Percentiles rank a stretch among this genome's conserved stretches.
Conservation (phyloP, 2,888 invertebrate species). For the Pheosia tremula region DNA sequence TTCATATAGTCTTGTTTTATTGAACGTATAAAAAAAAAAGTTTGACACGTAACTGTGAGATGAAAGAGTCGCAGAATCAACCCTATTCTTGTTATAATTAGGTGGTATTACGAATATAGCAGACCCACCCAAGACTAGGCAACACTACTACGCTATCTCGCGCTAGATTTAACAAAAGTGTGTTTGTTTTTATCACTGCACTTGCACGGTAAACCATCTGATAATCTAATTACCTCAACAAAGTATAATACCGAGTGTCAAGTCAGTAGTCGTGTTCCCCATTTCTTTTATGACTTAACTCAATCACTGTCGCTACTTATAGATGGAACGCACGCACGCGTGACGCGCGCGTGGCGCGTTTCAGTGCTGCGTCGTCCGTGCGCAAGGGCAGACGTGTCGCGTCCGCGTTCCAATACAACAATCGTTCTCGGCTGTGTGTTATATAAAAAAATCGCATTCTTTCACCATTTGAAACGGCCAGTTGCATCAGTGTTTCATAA, state of each 20-base stretch:
- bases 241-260: conserved; percentile 12
- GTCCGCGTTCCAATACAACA: conserved; percentile 29
- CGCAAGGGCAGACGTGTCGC: conserved; percentile 55
- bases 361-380: conserved; percentile 63
- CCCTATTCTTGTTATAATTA: too few relatives aligned
- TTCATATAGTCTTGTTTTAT: too few relatives aligned
- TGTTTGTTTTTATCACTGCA: neutral
- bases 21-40: too few relatives aligned
- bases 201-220: neutral
- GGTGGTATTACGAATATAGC: too few relatives aligned
- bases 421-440: conserved; percentile 56
- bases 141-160: too few relatives aligned
- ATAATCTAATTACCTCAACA: neutral
- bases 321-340: conserved; percentile 43
- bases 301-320: conserved; percentile 44
- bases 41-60: too few relatives aligned
- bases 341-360: conserved; percentile 36
- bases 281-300: conserved; percentile 42
- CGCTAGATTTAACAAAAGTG: too few relatives aligned
- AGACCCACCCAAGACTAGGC: too few relatives aligned
- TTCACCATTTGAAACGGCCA: conserved; percentile 35
- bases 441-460: conserved; percentile 56
- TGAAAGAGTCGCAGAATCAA: too few relatives aligned
- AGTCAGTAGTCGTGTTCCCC: conserved; percentile 20
- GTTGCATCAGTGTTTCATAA: conserved; percentile 33